phyloP scores from a whole-genome alignment of 2,797 vertebrate species.

The Podarcis lilfordi region DNA sequence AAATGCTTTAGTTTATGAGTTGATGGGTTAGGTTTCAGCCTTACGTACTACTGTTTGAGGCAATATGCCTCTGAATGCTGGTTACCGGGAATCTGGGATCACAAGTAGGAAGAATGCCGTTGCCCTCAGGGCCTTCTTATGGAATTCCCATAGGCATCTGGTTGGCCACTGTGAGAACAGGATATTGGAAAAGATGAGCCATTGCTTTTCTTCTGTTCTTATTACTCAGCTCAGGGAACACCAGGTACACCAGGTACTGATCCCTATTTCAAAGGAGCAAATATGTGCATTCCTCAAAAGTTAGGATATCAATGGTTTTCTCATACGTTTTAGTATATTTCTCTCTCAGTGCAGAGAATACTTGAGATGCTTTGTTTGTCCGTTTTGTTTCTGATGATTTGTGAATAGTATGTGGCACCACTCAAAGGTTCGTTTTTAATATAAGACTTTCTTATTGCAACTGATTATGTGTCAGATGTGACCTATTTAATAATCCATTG shows the following conservation, averaged over 20 bases:
- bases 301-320: neutral
- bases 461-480: constrained; percentile 3
- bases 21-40: neutral
- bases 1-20: neutral
- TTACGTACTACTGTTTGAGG: neutral
- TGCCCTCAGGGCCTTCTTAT: no score
- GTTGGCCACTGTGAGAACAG: no score
- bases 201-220: no score
- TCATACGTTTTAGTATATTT: neutral
- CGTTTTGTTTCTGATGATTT: neutral
- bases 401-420: neutral
- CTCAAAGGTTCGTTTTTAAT: neutral
- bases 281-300: neutral
- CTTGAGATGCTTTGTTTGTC: neutral
- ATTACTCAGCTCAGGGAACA: no score
- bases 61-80: no score
- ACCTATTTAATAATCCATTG: constrained; percentile 9
- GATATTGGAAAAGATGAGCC: no score
- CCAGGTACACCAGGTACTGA: no score
- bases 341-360: neutral
- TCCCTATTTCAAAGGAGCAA: neutral
- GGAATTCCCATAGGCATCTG: no score
- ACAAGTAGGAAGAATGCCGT: no score
- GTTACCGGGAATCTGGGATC: no score
- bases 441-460: neutral